Evolutionary conservation across 2,113 vertebrate species (phyloP), one percentile per base, ranked within the genome.

Genomic region (Archocentrus centrarchus): DNA sequence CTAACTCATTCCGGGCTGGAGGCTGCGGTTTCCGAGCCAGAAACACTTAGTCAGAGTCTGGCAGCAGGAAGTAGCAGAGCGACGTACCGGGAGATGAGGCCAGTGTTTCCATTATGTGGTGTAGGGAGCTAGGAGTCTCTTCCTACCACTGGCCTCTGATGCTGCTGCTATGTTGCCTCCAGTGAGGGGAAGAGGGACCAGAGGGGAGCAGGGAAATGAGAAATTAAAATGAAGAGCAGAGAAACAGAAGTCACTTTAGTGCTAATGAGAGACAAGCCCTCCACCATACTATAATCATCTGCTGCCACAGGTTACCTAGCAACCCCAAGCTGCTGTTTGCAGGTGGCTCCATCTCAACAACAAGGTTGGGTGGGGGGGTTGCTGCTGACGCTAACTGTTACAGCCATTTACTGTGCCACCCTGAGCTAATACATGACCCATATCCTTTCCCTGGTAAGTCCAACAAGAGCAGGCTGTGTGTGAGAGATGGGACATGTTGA

Each of bases 41-140:
- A 85, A 88, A 92, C 94, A 92, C 94, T 94, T 93, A 94, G 88
- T 94, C 89, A 94, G 89, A 93, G 87, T 92, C 92, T 94, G 94
- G 94, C 94, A 94, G 85, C 78, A 27, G 81, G 84, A 93, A 17
- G 44, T 55, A 76, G 90, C 84, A 35, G 88, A 88, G 91, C 63
- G 57, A 80, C 64, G 83, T 87, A 87, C 59, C 30, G 79, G 90
- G 91, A 86, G 85, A 94, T 93, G 93, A 93, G 91, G 88, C 92
- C 93, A 93, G 86, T 91, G 89, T 94, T 94, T 95, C 93, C 94
- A 93, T 93, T 91, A 92, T 91, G 92, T 77, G 88, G 91, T 79
- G 82, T 83, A 88, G 90, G 79, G 86, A 92, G 82, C 88, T 57
- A 62, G 86, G 80, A 91, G 82, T 85, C 81, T 88, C 89, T 89